Base-by-base conservation (phyloP, 2,797 vertebrate genomes). In the Myoxocephalus aenaeus region DNA sequence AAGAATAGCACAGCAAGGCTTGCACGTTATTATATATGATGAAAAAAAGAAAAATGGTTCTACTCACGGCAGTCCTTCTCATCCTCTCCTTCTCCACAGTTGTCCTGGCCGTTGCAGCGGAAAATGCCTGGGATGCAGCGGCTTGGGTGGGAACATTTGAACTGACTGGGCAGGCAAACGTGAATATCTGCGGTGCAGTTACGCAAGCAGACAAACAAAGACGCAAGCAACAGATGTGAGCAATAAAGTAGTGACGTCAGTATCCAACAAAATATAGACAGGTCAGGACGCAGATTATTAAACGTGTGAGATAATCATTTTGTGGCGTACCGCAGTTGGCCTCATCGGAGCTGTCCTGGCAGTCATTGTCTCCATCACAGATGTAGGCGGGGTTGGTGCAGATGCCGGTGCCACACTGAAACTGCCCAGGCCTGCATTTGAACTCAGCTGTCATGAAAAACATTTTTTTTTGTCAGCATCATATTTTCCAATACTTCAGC, bases 91-190 rank as follows among this genome's bases (percentile, higher is more conserved):
- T 99, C 97, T 0, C 97, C 97, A 0, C 98, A 99, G 95, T 99
- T 99, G 92, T 98, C 98, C 86, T 99, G 98, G 3, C 98, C 98
- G 0, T 99, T 99, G 86, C 98, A 99, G 79, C 97, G 97, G 96
- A 99, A 98, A 84, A 99, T 99, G 29, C 97, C 97, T 0, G 98
- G 98, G 74, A 99, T 99, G 83, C 98, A 99, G 89, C 98, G 98
- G 79, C 97, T 99, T 58, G 98, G 97, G 74, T 97, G 97, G 81
- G 97, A 97, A 88, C 98, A 99, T 80, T 99, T 99, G 91, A 99
- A 99, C 94, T 99, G 98, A 75, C 98, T 99, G 76, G 98, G 98
- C 91, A 99, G 88, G 78, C 98, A 99, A 34, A 99, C 98, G 1
- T 99, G 98, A 85, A 98, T 98, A 81, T 99, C 98, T 99, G 93